These are phyloP conservation scores for Tenebrosternarchus preto DNA, from an alignment of 2,113 vertebrate species.

Conservation along the genomic window DNA sequence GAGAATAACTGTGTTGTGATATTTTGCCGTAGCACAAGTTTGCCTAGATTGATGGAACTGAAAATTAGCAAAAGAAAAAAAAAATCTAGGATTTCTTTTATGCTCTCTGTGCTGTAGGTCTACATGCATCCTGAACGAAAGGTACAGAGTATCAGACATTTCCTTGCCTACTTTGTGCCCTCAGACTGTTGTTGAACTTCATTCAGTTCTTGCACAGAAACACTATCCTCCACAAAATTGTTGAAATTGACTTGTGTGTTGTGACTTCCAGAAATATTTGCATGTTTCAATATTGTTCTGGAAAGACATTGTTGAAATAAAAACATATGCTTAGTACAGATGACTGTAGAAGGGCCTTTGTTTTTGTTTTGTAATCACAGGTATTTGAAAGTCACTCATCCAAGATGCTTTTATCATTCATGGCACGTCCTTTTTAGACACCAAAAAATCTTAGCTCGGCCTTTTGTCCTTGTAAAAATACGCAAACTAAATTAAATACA, in stretches of 20 bases:
- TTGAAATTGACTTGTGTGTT: slow-evolving; percentile 47
- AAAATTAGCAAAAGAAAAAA: slow-evolving; percentile 9
- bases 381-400: not conserved
- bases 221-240: slow-evolving; percentile 24
- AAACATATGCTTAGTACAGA: slow-evolving; percentile 48
- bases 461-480: not conserved
- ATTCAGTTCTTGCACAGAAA: too few relatives aligned
- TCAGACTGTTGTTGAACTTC: not conserved
- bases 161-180: not conserved
- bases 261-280: slow-evolving; percentile 62
- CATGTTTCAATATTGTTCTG: slow-evolving; percentile 65
- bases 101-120: slow-evolving; percentile 15
- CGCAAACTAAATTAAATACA: too few relatives aligned
- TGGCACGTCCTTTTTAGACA: too few relatives aligned
- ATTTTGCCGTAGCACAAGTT: slow-evolving; percentile 56
- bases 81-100: slow-evolving; percentile 4
- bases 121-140: slow-evolving; percentile 2
- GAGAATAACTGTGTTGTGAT: slow-evolving; percentile 49
- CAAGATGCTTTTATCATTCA: not conserved
- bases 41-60: slow-evolving; percentile 22
- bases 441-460: too few relatives aligned
- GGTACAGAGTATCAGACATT: not conserved
- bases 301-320: slow-evolving; percentile 65
- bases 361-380: not conserved
- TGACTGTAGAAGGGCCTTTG: slow-evolving; percentile 10